Evolutionary conservation across 2,797 vertebrate genomes (phyloP).

Genomic region (Pagetopsis macropterus): DNA sequence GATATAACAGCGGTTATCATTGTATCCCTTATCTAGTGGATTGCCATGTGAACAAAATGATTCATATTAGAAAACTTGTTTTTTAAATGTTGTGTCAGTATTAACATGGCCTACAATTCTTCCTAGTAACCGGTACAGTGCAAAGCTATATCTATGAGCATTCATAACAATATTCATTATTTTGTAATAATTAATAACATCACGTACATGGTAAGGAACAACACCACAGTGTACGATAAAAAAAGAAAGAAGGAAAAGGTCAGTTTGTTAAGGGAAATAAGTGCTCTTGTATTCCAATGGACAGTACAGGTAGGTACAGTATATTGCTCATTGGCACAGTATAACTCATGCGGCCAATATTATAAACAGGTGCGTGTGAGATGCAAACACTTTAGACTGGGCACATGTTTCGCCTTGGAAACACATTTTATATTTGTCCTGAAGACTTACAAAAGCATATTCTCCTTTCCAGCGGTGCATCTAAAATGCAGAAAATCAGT

Average conservation of each 20-base stretch:
- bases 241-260: background rate
- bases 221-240: background rate
- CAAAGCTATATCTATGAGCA: no score
- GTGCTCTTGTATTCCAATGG: no score
- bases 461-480: background rate
- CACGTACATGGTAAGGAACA: no score
- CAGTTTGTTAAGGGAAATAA: background rate
- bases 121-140: no score
- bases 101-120: background rate
- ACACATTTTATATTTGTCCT: background rate
- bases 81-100: no score
- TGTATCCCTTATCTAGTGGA: background rate
- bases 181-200: no score
- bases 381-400: background rate
- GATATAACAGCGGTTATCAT: no score
- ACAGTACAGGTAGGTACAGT: no score
- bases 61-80: background rate
- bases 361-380: no score
- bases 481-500: background rate
- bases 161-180: no score
- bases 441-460: slow-evolving; percentile 10
- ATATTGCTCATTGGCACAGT: no score
- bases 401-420: background rate
- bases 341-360: no score
- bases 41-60: background rate